phyloP scores from a whole-genome alignment of 2,797 vertebrate genomes.

The Trachops cirrhosus region DNA sequence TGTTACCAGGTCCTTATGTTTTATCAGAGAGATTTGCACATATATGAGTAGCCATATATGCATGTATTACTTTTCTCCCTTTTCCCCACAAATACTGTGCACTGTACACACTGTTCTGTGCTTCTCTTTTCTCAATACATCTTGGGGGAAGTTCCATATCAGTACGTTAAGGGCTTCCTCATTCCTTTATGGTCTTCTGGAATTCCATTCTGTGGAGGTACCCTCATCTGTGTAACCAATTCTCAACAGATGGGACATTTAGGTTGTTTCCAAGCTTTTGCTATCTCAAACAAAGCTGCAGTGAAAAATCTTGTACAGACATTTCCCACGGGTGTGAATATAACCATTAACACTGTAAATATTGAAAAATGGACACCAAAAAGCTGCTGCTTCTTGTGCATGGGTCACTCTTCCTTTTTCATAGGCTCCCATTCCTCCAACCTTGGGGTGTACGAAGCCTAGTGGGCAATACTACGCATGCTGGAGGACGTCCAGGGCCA shows the following conservation, averaged over 20 bases:
- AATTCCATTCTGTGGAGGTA: neutral
- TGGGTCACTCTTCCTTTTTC: neutral
- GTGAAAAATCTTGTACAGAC: neutral
- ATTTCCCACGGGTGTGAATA: neutral
- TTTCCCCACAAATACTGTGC: neutral
- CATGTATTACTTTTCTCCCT: neutral
- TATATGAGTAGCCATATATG: neutral
- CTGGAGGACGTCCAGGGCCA: neutral
- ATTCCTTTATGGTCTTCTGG: neutral
- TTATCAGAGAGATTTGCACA: neutral
- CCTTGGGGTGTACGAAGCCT: neutral
- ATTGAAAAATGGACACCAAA: neutral
- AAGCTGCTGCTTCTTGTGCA: neutral
- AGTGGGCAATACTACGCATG: neutral
- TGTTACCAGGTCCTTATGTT: neutral
- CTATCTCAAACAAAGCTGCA: constrained; percentile 14
- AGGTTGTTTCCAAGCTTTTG: neutral
- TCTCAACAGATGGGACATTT: neutral
- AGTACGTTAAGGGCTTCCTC: neutral
- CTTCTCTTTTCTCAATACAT: neutral
- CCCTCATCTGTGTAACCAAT: neutral
- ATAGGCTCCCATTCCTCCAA: neutral
- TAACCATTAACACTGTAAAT: neutral
- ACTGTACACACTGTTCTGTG: no score
- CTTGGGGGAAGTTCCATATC: neutral